phyloP scores from a whole-genome alignment of 2,888 invertebrate species.

The Tenthredo distinguenda region DNA sequence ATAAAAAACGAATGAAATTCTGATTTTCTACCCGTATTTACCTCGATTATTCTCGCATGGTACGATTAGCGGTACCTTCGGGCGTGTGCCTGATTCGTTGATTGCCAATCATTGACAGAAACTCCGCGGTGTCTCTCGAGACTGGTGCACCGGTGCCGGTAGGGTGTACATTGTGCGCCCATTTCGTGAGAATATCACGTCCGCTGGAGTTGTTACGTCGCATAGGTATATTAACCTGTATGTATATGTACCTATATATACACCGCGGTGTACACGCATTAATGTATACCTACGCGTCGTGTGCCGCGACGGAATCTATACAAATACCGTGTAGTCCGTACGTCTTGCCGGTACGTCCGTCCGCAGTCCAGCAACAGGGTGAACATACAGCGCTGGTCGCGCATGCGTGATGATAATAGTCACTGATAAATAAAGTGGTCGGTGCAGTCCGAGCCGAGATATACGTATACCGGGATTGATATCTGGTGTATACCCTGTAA shows the following conservation, averaged over 20 bases:
- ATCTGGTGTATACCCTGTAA: slow-evolving; percentile 10
- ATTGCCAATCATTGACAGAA: not conserved
- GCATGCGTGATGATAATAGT: slow-evolving; percentile 33
- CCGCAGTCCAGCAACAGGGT: slow-evolving; percentile 18
- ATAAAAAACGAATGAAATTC: not conserved
- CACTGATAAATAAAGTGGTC: slow-evolving; percentile 36
- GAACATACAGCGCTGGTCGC: not conserved
- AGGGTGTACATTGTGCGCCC: not conserved
- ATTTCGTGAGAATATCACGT: slow-evolving; percentile 11
- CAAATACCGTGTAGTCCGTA: slow-evolving; percentile 8
- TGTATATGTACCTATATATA: not conserved
- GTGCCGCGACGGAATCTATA: slow-evolving; percentile 19
- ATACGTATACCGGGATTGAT: slow-evolving; percentile 32
- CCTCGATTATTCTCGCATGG: not conserved
- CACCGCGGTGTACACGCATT: not conserved
- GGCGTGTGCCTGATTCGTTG: not conserved
- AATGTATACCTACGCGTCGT: not conserved
- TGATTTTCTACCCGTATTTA: not conserved
- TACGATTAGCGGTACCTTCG: not conserved
- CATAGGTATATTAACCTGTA: not conserved
- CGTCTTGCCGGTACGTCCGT: not conserved
- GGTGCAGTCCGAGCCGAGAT: slow-evolving; percentile 19
- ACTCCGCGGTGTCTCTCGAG: not conserved
- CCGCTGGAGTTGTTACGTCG: not conserved
- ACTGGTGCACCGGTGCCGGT: not conserved